Evolutionary conservation across 2,888 invertebrate genomes (phyloP).

Genomic region (Tetramorium bicarinatum): DNA sequence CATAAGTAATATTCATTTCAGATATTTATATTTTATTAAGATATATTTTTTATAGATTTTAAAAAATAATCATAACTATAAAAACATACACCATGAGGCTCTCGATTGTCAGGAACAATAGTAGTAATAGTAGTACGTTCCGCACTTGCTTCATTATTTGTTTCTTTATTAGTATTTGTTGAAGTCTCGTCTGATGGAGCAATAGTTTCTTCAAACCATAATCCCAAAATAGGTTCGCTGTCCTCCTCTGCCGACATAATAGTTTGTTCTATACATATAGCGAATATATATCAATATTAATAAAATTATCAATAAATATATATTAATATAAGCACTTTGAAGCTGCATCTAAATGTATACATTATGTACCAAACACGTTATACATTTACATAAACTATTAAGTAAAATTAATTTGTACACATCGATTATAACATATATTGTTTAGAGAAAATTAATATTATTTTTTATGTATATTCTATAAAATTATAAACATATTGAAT

Average conservation of each 20-base stretch:
- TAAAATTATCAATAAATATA: conserved; percentile 66
- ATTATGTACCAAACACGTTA: neutral
- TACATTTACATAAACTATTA: neutral
- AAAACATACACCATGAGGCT: conserved; percentile 90
- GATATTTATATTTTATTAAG: neutral
- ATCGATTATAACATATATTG: neutral
- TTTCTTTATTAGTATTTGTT: conserved; percentile 88
- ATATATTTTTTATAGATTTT: neutral
- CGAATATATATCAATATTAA: conserved; percentile 81
- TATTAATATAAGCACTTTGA: neutral
- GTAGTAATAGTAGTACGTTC: conserved; percentile 87
- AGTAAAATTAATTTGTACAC: conserved; percentile 31
- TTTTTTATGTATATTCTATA: neutral
- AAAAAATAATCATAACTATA: conserved; percentile 22
- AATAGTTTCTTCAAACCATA: conserved; percentile 98
- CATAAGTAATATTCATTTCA: neutral
- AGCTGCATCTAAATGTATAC: conserved; percentile 1
- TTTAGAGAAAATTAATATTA: neutral
- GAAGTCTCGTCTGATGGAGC: conserved; percentile 91
- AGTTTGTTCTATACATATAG: conserved; percentile 81
- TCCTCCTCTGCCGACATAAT: conserved; percentile 89
- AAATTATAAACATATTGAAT: neutral
- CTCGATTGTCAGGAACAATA: conserved; percentile 92
- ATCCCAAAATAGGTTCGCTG: conserved; percentile 95
- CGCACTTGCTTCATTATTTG: conserved; percentile 86